These are phyloP conservation scores for Cylloceria caligata DNA, from an alignment of 2,888 invertebrate species.

Conservation along the genomic window DNA sequence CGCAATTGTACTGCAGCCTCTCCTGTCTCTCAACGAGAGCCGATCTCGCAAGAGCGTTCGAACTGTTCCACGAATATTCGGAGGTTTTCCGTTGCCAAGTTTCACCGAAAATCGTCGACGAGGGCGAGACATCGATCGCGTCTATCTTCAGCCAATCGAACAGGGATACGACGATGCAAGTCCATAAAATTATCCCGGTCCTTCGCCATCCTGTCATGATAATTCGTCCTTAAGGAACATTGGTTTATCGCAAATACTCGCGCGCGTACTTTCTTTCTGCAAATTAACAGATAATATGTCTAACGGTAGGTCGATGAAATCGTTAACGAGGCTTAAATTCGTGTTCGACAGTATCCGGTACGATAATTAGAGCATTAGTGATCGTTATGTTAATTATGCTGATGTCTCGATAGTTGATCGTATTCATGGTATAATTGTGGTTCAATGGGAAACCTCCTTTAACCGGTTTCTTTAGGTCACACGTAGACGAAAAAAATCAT, in stretches of 20 bases:
- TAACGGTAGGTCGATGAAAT: not conserved
- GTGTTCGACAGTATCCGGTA: not conserved
- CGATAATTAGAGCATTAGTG: not conserved
- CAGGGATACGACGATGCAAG: slow-evolving; percentile 59
- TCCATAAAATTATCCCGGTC: slow-evolving; percentile 67
- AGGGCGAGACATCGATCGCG: slow-evolving; percentile 38
- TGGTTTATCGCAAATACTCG: slow-evolving; percentile 60
- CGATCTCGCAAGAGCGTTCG: slow-evolving; percentile 81
- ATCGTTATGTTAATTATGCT: not conserved
- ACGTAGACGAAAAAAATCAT: no score
- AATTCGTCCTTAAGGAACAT: slow-evolving; percentile 71
- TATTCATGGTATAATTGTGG: no score
- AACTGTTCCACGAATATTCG: slow-evolving; percentile 78
- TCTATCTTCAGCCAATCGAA: slow-evolving; percentile 59
- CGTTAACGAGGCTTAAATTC: not conserved
- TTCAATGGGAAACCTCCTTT: no score
- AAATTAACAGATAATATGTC: slow-evolving; percentile 20
- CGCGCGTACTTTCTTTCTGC: slow-evolving; percentile 32
- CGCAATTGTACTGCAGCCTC: slow-evolving; percentile 80
- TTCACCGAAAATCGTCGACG: slow-evolving; percentile 60
- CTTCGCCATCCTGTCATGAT: slow-evolving; percentile 76
- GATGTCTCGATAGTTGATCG: no score
- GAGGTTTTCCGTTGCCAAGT: slow-evolving; percentile 45
- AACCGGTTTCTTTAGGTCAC: no score
- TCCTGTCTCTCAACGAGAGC: slow-evolving; percentile 82